A percentile compares a stretch with the other conserved stretches of the same genome.
phyloP scores from a whole-genome alignment of 92 coral and sea anemone genomes.

The Phenganax subtilis region DNA sequence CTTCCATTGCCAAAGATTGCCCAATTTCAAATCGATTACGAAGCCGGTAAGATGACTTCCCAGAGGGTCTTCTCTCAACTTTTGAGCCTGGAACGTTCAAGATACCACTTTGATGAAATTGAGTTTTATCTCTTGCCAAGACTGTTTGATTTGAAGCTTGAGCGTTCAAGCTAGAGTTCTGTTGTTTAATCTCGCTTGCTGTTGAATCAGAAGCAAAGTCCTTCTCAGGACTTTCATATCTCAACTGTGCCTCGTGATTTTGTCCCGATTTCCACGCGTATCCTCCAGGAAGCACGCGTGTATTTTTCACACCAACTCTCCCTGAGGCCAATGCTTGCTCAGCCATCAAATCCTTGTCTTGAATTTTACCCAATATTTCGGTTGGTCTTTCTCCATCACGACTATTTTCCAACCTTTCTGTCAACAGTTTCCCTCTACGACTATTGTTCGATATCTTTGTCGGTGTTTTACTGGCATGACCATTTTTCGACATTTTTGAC shows the following conservation, averaged over 20 bases:
- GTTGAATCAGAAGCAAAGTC: neutral
- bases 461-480: neutral
- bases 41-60: neutral
- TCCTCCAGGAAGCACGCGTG: neutral
- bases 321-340: neutral
- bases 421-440: neutral
- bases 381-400: neutral
- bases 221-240: neutral
- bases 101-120: neutral
- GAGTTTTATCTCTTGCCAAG: too few species aligned
- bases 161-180: neutral
- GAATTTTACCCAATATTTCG: neutral
- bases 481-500: neutral
- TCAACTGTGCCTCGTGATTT: neutral
- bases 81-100: neutral
- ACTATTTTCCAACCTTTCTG: neutral
- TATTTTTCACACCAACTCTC: too few species aligned
- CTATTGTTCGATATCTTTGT: neutral
- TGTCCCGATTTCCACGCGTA: constrained; percentile 5
- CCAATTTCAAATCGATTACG: neutral
- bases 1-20: neutral
- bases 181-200: neutral
- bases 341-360: neutral
- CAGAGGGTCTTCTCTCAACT: neutral
- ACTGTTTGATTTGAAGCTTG: too few species aligned